These are phyloP conservation scores for Pantherophis alleghaniensis DNA, from an alignment of 2,797 vertebrate species.

Conservation along the genomic window DNA sequence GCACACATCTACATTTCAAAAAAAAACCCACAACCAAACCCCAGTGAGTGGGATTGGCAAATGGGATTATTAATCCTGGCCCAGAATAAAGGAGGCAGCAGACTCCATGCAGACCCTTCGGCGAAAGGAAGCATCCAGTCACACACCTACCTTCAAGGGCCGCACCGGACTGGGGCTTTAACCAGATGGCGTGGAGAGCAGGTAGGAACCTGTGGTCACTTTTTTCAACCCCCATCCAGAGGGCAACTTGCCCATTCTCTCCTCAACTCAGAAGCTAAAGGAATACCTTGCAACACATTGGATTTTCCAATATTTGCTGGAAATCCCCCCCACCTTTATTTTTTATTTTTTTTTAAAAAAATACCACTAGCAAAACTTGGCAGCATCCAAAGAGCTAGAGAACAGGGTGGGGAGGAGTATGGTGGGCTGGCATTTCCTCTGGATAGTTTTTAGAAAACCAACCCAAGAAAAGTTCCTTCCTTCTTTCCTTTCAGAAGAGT, in stretches of 20 bases:
- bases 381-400: conserved; percentile 30
- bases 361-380: conserved; percentile 47
- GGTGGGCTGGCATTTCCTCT: conserved; percentile 20
- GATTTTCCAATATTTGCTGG: conserved; percentile 18
- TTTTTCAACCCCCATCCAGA: conserved; percentile 42
- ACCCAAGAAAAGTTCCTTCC: neutral
- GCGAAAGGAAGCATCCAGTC: conserved; percentile 35
- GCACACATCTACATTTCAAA: conserved; percentile 39
- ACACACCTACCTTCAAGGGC: conserved; percentile 42
- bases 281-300: neutral
- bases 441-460: neutral
- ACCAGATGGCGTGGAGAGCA: conserved; percentile 74
- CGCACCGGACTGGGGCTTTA: conserved; percentile 30
- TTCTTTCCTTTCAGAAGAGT: neutral
- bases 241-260: neutral
- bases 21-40: conserved; percentile 65
- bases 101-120: conserved; percentile 42
- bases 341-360: neutral
- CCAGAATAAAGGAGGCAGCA: conserved; percentile 47
- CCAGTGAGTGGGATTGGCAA: conserved; percentile 72
- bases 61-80: conserved; percentile 71
- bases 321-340: neutral
- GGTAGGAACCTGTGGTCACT: conserved; percentile 60
- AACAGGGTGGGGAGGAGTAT: neutral
- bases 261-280: conserved; percentile 28